Conservation (phyloP, 2,113 vertebrate genomes). For the Sterna hirundo region DNA sequence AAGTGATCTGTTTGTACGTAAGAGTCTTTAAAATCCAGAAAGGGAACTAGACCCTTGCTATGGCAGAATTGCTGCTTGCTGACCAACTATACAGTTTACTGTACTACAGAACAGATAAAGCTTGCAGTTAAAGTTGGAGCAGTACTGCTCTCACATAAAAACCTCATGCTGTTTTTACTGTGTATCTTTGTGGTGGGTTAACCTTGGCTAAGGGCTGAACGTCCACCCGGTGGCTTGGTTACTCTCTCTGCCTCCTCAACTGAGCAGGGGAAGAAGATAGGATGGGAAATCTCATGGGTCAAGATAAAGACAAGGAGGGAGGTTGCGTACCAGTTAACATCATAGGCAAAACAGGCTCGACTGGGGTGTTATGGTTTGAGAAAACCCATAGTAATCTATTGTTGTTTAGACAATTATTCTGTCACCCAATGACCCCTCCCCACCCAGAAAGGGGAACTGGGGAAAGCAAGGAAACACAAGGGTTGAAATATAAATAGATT, state of each 20-base stretch:
- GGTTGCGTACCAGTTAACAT: neutral
- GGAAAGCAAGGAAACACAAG: no score
- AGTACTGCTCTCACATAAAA: neutral
- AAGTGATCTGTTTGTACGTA: neutral
- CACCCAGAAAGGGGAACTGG: neutral
- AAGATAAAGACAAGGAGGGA: neutral
- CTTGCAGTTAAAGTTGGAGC: neutral
- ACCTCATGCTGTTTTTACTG: neutral
- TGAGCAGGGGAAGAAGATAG: neutral
- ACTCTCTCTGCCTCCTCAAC: neutral
- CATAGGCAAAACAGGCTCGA: neutral
- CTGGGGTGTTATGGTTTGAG: neutral
- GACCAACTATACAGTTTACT: neutral
- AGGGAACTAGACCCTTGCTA: neutral
- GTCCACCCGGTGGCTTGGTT: rapidly evolving
- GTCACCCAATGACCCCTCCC: neutral
- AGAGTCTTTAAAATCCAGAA: neutral
- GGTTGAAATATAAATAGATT: no score
- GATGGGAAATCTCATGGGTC: neutral
- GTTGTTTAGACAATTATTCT: neutral
- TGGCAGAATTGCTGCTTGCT: neutral
- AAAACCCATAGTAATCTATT: neutral
- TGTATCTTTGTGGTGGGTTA: neutral
- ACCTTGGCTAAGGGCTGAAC: neutral
- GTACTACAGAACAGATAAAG: neutral